A percentile compares a stretch with the other conserved stretches of the same genome.
Conservation (phyloP, 53 echinoderm and acorn worm genomes). For the Crossaster papposus region DNA sequence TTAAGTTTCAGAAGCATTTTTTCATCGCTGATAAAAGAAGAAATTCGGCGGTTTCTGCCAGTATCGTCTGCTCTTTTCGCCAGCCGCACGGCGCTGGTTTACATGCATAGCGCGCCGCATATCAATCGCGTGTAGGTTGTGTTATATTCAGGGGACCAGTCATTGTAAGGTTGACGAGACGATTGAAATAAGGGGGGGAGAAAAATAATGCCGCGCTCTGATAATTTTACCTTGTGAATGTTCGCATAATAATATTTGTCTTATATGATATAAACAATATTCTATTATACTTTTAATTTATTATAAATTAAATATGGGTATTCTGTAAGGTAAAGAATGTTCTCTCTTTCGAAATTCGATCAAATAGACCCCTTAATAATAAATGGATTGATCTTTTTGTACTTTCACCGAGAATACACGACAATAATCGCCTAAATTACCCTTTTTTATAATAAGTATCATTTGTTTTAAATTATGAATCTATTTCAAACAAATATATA, state of each 20-base stretch:
- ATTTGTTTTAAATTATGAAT: background rate
- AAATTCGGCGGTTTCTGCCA: background rate
- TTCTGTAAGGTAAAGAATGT: too few relatives aligned
- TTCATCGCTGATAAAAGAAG: background rate
- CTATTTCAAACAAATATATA: background rate
- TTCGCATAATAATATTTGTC: background rate
- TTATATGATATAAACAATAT: too few relatives aligned
- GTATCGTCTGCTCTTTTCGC: constrained; percentile 14
- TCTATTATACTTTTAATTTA: too few relatives aligned
- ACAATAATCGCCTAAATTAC: too few relatives aligned
- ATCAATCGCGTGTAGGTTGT: too few relatives aligned
- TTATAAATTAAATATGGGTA: too few relatives aligned
- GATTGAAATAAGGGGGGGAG: background rate
- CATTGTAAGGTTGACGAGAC: background rate
- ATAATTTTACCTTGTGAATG: background rate
- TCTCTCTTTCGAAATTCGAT: too few relatives aligned
- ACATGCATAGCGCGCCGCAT: too few relatives aligned
- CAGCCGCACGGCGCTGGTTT: background rate
- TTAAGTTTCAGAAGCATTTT: background rate
- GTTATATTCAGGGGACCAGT: background rate
- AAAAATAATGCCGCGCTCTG: background rate
- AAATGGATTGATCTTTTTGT: too few relatives aligned
- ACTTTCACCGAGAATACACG: too few relatives aligned
- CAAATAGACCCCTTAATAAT: too few relatives aligned
- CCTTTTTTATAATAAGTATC: too few relatives aligned